A percentile compares a stretch with the other conserved stretches of the same genome.
phyloP scores from a whole-genome alignment of 2,797 vertebrate species.

The Xyrichtys novacula region DNA sequence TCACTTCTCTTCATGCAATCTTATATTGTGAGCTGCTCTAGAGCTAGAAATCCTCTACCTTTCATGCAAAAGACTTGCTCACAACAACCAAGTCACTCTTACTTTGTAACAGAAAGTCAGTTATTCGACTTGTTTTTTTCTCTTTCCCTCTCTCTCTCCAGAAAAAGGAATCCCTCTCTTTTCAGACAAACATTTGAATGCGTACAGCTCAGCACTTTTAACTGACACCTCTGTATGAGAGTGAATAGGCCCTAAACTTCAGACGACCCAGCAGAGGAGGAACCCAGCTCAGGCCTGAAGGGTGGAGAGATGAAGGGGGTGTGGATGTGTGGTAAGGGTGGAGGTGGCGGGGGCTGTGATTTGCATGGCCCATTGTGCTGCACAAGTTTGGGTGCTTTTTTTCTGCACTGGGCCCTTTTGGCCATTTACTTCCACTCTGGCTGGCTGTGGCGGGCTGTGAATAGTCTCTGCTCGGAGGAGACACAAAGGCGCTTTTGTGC shows the following conservation, averaged over 20 bases:
- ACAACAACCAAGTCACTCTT: constrained; percentile 65
- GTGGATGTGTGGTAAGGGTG: constrained; percentile 69
- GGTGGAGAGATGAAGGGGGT: constrained; percentile 71
- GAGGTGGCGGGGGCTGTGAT: constrained; percentile 80
- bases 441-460: constrained; percentile 89
- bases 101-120: constrained; percentile 78
- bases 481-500: constrained; percentile 91
- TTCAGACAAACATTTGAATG: constrained; percentile 71
- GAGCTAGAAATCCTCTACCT: constrained; percentile 37
- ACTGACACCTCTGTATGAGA: constrained; percentile 81
- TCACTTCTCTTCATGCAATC: constrained; percentile 38
- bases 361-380: constrained; percentile 89
- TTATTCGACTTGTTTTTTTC: constrained; percentile 70
- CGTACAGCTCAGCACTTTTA: constrained; percentile 79
- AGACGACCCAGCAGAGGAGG: constrained; percentile 80
- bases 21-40: constrained; percentile 38
- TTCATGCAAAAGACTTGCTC: constrained; percentile 35
- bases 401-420: constrained; percentile 86
- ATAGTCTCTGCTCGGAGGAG: constrained; percentile 86
- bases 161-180: constrained; percentile 69
- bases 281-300: constrained; percentile 71
- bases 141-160: constrained; percentile 69
- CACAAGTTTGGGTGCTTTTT: constrained; percentile 90
- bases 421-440: constrained; percentile 91
- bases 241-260: constrained; percentile 85